Conservation (phyloP, 37 sponge, comb jelly and placozoan species). For the Chondrilla cf. caribensis region DNA sequence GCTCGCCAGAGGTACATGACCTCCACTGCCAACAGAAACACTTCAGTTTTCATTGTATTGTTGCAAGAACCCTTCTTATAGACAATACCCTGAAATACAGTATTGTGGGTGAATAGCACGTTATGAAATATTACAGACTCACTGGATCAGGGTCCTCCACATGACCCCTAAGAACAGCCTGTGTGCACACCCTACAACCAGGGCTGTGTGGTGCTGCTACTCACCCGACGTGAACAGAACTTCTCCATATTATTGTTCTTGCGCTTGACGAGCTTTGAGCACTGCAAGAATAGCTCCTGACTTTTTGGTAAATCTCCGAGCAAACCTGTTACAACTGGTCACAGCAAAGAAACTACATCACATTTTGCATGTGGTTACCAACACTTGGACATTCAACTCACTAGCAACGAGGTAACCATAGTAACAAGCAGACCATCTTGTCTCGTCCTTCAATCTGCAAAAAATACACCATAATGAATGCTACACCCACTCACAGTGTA, state of each 20-base stretch:
- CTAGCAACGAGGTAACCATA: conserved; percentile 83
- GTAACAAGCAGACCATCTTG: conserved; percentile 85
- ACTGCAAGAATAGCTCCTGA: conserved; percentile 70
- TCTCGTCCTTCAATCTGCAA: conserved; percentile 84
- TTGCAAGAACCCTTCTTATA: conserved; percentile 50
- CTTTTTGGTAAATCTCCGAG: conserved; percentile 56
- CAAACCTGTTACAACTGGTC: conserved; percentile 56
- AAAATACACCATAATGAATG: no score
- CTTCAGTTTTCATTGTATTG: conserved; percentile 44
- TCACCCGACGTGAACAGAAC: conserved; percentile 73
- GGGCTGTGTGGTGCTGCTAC: no score
- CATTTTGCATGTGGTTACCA: not conserved
- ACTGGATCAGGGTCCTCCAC: no score
- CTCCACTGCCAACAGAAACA: conserved; percentile 58
- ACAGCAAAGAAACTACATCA: not conserved
- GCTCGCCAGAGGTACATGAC: conserved; percentile 87
- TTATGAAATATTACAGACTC: not conserved
- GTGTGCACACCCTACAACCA: no score
- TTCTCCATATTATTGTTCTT: conserved; percentile 77
- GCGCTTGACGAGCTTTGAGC: conserved; percentile 60
- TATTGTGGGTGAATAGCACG: not conserved
- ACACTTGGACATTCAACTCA: conserved; percentile 24
- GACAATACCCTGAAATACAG: conserved; percentile 32
- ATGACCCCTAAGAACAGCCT: no score
- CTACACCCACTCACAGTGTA: no score